Conservation (phyloP, 2,797 vertebrate genomes). For the Oreortyx pictus region DNA sequence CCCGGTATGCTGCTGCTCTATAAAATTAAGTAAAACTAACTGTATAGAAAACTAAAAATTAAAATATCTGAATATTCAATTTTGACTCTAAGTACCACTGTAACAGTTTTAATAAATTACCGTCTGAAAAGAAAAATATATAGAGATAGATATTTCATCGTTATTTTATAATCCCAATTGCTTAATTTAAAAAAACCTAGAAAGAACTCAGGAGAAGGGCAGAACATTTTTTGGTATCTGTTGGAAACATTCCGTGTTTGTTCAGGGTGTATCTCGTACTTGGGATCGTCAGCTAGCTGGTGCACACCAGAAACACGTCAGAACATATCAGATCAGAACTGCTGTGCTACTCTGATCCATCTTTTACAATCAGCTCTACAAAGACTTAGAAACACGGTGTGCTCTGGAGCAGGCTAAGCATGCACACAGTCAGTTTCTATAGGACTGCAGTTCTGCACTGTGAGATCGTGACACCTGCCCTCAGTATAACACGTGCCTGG, state of each 20-base stretch:
- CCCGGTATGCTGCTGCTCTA: accelerated
- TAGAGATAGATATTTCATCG: background rate
- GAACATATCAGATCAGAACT: background rate
- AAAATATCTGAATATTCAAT: background rate
- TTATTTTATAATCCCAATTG: background rate
- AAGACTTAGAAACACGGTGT: background rate
- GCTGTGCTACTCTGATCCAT: background rate
- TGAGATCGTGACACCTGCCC: accelerated
- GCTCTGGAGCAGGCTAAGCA: too few species aligned
- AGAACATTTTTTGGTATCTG: background rate
- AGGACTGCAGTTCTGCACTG: background rate
- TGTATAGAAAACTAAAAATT: background rate
- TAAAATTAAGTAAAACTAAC: background rate
- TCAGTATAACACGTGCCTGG: background rate
- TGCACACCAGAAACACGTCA: background rate
- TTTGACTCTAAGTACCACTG: constrained; percentile 32
- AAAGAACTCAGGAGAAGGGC: background rate
- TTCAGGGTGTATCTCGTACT: background rate
- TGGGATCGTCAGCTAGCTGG: background rate
- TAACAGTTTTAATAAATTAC: constrained; percentile 38
- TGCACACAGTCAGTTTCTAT: accelerated
- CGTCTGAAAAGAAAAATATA: constrained; percentile 14
- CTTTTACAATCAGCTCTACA: background rate
- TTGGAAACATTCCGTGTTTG: background rate
- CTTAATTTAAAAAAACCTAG: background rate